Percentiles rank a stretch among this genome's conserved stretches.
These are phyloP conservation scores for Nezara viridula DNA, from an alignment of 2,888 invertebrate species.

Conservation along the genomic window DNA sequence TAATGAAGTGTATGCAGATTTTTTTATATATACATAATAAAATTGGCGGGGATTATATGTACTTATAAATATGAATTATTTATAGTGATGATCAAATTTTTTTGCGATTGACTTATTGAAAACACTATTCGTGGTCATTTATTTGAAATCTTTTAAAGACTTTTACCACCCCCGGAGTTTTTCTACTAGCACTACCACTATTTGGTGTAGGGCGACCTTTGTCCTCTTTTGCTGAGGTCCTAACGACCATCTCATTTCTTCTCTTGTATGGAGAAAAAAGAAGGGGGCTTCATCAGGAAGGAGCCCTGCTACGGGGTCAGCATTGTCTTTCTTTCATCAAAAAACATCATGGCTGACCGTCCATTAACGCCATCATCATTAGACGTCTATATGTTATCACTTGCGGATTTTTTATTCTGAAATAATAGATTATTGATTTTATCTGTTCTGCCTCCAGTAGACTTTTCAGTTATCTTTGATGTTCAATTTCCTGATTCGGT, in stretches of 20 bases:
- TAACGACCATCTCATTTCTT: slow-evolving; percentile 34
- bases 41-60: too few relatives aligned
- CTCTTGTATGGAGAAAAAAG: neutral
- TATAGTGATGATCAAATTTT: too few relatives aligned
- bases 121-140: neutral
- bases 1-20: too few relatives aligned
- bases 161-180: neutral
- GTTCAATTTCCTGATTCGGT: neutral
- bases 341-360: neutral
- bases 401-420: neutral
- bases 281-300: neutral
- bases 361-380: neutral
- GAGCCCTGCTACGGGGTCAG: neutral
- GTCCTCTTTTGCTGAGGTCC: neutral
- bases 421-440: neutral
- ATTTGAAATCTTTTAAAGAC: neutral
- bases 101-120: neutral
- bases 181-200: neutral
- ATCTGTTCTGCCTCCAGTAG: neutral
- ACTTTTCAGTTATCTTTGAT: neutral
- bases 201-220: neutral
- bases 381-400: neutral
- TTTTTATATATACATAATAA: too few relatives aligned
- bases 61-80: too few relatives aligned
- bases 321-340: slow-evolving; percentile 19